Percentiles rank a stretch among this genome's conserved stretches.
Evolutionary conservation across 2,113 vertebrate species (phyloP).

Genomic region (Hyaena hyaena): DNA sequence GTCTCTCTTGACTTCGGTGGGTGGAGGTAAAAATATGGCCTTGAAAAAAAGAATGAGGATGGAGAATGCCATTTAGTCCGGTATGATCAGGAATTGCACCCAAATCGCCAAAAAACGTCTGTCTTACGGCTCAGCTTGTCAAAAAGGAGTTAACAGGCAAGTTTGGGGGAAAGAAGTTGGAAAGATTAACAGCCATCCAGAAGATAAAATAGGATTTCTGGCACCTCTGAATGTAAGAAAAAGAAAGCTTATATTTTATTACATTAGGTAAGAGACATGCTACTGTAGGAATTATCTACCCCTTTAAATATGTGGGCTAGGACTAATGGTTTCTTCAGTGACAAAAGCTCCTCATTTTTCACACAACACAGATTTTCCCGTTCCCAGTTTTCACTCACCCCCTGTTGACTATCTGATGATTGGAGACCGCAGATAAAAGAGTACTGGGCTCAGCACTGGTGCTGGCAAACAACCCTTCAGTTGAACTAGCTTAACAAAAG

Average conservation of each 20-base stretch:
- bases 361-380: neutral
- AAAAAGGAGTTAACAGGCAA: slow-evolving; percentile 3
- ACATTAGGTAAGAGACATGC: neutral
- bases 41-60: slow-evolving; percentile 18
- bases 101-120: neutral
- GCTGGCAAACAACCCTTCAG: neutral
- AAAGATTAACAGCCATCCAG: neutral
- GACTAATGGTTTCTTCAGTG: neutral
- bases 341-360: neutral
- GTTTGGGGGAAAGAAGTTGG: neutral
- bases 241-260: neutral
- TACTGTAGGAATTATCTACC: neutral
- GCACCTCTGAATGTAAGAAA: neutral
- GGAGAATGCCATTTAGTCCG: neutral
- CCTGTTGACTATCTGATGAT: neutral
- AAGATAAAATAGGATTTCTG: slow-evolving; percentile 19
- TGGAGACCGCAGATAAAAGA: neutral
- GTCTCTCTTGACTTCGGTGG: neutral
- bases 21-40: neutral
- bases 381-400: neutral
- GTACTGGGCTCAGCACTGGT: neutral
- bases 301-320: neutral
- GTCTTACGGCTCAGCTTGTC: neutral
- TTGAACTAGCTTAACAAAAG: neutral
- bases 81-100: slow-evolving; percentile 35